phyloP scores from a whole-genome alignment of 2,113 vertebrate species.

The Amazona guildingii region DNA sequence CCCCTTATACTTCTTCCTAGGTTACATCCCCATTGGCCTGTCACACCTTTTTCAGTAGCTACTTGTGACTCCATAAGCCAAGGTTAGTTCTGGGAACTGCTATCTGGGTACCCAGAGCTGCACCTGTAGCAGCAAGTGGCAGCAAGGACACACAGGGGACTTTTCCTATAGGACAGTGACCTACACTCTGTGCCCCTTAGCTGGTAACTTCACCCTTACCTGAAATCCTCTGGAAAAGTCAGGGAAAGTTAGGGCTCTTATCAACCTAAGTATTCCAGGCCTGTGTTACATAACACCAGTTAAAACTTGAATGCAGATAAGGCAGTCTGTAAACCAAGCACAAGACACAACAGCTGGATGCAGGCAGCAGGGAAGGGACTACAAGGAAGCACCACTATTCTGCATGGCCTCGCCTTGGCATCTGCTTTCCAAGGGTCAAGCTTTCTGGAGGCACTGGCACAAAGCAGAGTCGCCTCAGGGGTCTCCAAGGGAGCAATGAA shows the following conservation, averaged over 20 bases:
- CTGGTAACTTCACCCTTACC: not conserved
- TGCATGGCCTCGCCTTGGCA: not conserved
- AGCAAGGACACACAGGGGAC: not conserved
- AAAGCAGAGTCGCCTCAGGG: not conserved
- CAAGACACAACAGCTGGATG: not conserved
- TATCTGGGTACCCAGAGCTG: not conserved
- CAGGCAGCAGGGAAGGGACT: not conserved
- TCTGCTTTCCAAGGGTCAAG: not conserved
- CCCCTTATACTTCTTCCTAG: conserved; percentile 40
- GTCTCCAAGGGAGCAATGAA: not conserved
- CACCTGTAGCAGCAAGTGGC: not conserved
- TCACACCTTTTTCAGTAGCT: not conserved
- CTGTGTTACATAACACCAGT: not conserved
- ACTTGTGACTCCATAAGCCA: not conserved
- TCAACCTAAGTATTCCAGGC: not conserved
- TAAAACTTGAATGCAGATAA: not conserved
- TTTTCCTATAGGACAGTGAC: not conserved
- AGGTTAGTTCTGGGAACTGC: not conserved
- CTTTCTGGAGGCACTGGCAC: not conserved
- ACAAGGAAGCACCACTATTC: not conserved
- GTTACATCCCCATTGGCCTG: not conserved
- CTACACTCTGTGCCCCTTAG: not conserved
- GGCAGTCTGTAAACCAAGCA: not conserved
- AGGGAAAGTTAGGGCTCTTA: not conserved
- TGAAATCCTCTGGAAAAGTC: conserved; percentile 1